Evolutionary conservation across 2,113 vertebrate species (phyloP).

Genomic region (Numenius arquata): DNA sequence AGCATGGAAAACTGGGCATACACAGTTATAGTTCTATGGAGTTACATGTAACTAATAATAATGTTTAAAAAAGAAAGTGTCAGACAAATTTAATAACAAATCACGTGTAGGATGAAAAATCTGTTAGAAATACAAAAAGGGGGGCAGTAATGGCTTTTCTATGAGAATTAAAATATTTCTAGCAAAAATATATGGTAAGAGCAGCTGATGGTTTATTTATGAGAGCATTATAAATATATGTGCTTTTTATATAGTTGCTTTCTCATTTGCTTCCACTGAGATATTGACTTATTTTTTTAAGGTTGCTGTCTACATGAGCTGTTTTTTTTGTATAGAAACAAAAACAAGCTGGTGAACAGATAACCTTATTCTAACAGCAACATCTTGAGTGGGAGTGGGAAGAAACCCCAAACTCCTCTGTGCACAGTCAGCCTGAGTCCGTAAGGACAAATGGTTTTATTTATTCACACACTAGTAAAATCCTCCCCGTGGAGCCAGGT

Average conservation of each 20-base stretch:
- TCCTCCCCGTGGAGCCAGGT: background rate
- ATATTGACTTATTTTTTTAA: background rate
- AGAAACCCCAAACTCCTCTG: background rate
- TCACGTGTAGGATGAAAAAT: background rate
- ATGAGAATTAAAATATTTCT: background rate
- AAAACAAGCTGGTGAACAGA: background rate
- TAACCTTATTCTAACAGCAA: background rate
- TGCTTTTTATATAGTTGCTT: background rate
- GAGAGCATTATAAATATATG: background rate
- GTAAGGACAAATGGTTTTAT: slow-evolving; percentile 44
- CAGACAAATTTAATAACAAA: background rate
- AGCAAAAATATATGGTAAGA: background rate
- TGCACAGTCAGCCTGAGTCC: background rate
- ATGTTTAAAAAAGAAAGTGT: background rate
- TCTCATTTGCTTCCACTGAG: background rate
- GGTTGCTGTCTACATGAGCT: background rate
- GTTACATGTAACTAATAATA: background rate
- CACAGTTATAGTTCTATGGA: background rate
- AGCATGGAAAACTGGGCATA: background rate
- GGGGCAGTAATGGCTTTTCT: background rate
- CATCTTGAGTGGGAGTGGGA: background rate
- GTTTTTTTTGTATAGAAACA: background rate
- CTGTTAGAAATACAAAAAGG: background rate
- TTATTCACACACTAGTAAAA: slow-evolving; percentile 48
- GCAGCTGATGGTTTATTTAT: background rate